Evolutionary conservation across 2,113 vertebrate genomes (phyloP).

Genomic region (Cranoglanis bouderius): DNA sequence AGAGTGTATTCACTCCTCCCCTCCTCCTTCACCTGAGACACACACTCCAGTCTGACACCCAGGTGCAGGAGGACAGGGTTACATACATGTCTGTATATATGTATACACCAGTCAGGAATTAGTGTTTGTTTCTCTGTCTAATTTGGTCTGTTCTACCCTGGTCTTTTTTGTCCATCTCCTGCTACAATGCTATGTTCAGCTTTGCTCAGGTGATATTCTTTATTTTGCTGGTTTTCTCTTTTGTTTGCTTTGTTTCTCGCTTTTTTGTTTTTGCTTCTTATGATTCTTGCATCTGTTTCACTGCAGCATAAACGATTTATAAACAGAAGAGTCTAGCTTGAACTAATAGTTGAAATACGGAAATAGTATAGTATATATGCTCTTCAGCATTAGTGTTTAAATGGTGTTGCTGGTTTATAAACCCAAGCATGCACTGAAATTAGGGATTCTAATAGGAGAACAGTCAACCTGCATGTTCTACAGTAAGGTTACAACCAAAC

Average conservation of each 20-base stretch:
- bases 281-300: constrained; percentile 28
- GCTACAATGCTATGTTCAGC: constrained; percentile 26
- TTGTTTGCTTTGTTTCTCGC: constrained; percentile 58
- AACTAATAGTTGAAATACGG: background rate
- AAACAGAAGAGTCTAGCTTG: background rate
- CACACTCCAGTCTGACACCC: constrained; percentile 7
- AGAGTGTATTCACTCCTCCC: constrained; percentile 40
- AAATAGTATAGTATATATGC: background rate
- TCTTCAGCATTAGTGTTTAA: background rate
- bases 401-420: background rate
- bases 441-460: background rate
- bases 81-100: constrained; percentile 8
- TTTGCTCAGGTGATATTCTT: constrained; percentile 34
- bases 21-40: constrained; percentile 31
- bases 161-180: constrained; percentile 31
- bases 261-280: constrained; percentile 62
- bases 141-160: constrained; percentile 30
- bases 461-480: background rate
- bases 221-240: constrained; percentile 58
- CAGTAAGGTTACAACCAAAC: background rate
- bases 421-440: background rate
- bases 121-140: constrained; percentile 18
- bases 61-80: constrained; percentile 43
- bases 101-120: background rate
- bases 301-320: background rate